These are phyloP conservation scores for Aphaenogaster rudis DNA, from an alignment of 1,140 invertebrate species.

Conservation along the genomic window DNA sequence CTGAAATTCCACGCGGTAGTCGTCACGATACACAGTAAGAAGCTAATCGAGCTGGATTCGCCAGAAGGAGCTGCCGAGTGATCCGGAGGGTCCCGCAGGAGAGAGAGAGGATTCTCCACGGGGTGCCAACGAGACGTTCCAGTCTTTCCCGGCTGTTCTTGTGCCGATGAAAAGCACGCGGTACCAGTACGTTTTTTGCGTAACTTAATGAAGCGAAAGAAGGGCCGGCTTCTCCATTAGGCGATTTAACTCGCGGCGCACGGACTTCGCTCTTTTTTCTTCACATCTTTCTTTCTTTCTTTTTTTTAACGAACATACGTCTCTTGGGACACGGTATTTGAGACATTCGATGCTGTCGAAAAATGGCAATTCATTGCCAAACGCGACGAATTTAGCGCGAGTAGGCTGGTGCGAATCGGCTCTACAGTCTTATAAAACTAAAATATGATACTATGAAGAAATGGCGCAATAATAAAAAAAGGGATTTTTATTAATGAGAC, in stretches of 20 bases:
- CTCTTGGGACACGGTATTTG: neutral
- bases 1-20: conserved; percentile 76
- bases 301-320: neutral
- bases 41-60: conserved; percentile 67
- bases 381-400: conserved; percentile 18
- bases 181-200: conserved; percentile 29
- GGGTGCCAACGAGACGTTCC: conserved; percentile 54
- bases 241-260: conserved; percentile 21
- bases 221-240: conserved; percentile 38
- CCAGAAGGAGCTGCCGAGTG: neutral
- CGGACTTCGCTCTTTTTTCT: conserved; percentile 3
- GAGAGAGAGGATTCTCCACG: conserved; percentile 52
- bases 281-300: neutral
- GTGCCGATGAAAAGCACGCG: conserved; percentile 42
- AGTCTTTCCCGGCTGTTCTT: conserved; percentile 37
- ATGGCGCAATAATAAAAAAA: neutral
- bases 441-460: neutral
- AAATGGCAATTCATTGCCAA: conserved; percentile 20
- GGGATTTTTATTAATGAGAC: neutral
- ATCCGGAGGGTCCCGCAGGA: conserved; percentile 45
- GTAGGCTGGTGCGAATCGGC: neutral
- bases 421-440: neutral
- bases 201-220: conserved; percentile 49
- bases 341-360: neutral
- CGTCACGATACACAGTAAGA: conserved; percentile 72